These are phyloP conservation scores for Platichthys stellatus DNA, from an alignment of 2,113 vertebrate species.

Conservation along the genomic window DNA sequence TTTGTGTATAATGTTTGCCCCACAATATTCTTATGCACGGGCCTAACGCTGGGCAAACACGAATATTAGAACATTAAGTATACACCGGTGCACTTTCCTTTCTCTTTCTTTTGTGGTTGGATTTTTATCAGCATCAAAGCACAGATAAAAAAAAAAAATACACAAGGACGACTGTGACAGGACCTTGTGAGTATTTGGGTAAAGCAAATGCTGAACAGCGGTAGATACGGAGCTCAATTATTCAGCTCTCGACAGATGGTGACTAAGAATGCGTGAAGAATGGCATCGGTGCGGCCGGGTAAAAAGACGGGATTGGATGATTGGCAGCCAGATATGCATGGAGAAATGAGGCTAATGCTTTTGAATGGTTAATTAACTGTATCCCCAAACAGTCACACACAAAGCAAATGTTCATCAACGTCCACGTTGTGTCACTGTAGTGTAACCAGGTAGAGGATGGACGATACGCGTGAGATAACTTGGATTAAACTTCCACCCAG, in stretches of 20 bases:
- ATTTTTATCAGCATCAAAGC: not conserved
- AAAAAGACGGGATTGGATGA: constrained; percentile 38
- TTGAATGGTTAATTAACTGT: constrained; percentile 31
- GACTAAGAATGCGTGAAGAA: constrained; percentile 57
- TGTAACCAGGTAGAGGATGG: no score
- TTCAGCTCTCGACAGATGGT: constrained; percentile 65
- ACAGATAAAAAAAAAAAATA: constrained; percentile 9
- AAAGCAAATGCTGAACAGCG: constrained; percentile 48
- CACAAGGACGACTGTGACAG: constrained; percentile 20
- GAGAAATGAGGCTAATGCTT: constrained; percentile 34
- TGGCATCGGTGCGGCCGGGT: constrained; percentile 36
- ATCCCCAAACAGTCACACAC: constrained; percentile 2
- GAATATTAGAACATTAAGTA: not conserved
- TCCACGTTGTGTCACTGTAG: not conserved
- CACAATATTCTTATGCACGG: not conserved
- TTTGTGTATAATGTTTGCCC: not conserved
- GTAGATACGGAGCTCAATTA: constrained; percentile 47
- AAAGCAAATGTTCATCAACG: constrained; percentile 1
- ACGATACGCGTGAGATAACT: not conserved
- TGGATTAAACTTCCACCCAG: not conserved
- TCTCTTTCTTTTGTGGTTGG: not conserved
- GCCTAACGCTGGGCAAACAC: not conserved
- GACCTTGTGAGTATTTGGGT: constrained; percentile 25
- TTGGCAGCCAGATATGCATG: constrained; percentile 50
- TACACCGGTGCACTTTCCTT: not conserved